phyloP scores from a whole-genome alignment of 2,113 vertebrate species.

The Erythrolamprus reginae region DNA sequence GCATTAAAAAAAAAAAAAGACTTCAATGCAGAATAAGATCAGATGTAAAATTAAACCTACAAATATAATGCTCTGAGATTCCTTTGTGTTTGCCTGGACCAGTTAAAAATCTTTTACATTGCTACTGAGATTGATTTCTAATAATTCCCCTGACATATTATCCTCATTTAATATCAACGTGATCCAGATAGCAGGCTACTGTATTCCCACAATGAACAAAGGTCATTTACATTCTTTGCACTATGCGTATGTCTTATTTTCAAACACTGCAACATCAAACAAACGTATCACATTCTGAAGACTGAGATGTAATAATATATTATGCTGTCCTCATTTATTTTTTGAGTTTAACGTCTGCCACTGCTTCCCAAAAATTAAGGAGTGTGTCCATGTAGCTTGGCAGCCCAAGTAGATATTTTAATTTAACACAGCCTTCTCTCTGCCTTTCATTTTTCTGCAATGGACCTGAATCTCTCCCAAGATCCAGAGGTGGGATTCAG shows the following conservation, averaged over 20 bases:
- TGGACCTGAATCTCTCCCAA: not conserved
- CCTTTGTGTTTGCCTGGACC: not conserved
- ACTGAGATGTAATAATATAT: not conserved
- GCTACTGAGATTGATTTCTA: not conserved
- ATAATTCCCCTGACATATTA: not conserved
- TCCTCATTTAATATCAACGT: not conserved
- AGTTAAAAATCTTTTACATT: not conserved
- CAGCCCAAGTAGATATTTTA: not conserved
- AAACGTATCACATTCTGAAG: not conserved
- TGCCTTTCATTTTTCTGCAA: not conserved
- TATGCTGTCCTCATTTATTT: not conserved
- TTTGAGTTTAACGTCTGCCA: not conserved
- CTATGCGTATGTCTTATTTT: not conserved
- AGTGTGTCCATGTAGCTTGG: not conserved
- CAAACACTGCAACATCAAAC: not conserved
- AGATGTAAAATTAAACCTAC: not conserved
- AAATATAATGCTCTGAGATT: not conserved
- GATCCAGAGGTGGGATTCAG: not conserved
- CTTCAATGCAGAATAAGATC: not conserved
- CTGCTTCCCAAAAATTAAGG: not conserved
- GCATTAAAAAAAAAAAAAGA: conserved; percentile 7
- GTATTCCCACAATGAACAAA: not conserved
- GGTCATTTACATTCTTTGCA: not conserved
- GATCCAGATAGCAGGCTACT: not conserved
- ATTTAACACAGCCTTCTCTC: not conserved